Conservation (phyloP, 1,140 invertebrate species). For the Philopotamus ludificatus region DNA sequence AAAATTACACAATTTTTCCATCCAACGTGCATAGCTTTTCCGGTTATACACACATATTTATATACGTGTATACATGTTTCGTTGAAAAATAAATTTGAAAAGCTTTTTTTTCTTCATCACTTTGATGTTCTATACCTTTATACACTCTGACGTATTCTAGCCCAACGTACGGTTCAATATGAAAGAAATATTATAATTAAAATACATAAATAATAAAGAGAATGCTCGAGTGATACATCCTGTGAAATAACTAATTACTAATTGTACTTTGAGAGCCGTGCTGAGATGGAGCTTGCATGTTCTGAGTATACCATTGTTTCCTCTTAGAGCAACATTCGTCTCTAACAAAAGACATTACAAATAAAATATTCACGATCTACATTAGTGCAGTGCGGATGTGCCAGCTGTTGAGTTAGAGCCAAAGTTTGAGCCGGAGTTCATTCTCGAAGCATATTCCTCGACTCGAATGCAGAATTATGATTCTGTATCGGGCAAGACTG, state of each 20-base stretch:
- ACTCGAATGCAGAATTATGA: background rate
- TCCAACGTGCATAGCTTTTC: too few species aligned
- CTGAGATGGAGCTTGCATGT: background rate
- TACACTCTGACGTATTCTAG: background rate
- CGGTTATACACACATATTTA: too few species aligned
- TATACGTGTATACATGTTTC: too few species aligned
- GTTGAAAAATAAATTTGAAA: constrained; percentile 15
- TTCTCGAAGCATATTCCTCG: background rate
- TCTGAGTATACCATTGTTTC: background rate
- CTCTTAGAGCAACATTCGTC: background rate
- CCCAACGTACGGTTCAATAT: too few species aligned
- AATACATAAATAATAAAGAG: background rate
- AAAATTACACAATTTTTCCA: too few species aligned
- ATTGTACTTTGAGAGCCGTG: too few species aligned
- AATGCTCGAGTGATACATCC: background rate
- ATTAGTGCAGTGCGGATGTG: constrained; percentile 17
- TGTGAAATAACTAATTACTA: too few species aligned
- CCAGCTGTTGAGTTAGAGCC: background rate
- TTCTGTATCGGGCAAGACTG: background rate
- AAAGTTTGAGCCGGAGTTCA: background rate
- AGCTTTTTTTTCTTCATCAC: constrained; percentile 16
- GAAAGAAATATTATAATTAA: constrained; percentile 2
- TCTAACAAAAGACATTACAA: constrained; percentile 17
- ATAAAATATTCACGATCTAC: constrained; percentile 24
- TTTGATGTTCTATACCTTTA: constrained; percentile 15